phyloP scores from a whole-genome alignment of 1,140 invertebrate genomes.

The Drosophila auraria region DNA sequence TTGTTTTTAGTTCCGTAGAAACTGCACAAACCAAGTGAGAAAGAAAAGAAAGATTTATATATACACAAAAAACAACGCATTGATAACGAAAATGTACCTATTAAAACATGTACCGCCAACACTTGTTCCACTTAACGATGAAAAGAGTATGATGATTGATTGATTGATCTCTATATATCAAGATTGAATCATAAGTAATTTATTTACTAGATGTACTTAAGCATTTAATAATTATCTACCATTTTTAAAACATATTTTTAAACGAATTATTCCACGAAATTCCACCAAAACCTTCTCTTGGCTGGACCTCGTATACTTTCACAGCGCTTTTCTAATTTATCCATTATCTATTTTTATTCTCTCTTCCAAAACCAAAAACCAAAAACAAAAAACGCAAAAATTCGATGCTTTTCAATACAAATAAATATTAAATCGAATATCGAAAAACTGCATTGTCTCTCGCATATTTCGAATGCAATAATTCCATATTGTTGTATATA shows the following conservation, averaged over 20 bases:
- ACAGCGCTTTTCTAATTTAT: conserved; percentile 75
- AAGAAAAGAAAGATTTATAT: conserved; percentile 35
- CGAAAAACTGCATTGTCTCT: conserved; percentile 59
- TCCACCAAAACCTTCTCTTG: conserved; percentile 47
- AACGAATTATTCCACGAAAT: conserved; percentile 30
- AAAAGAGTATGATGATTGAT: conserved; percentile 76
- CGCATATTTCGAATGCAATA: conserved; percentile 65
- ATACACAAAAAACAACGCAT: conserved; percentile 21
- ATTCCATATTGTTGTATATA: conserved; percentile 58
- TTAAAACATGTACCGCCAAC: conserved; percentile 70
- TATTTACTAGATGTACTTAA: conserved; percentile 71
- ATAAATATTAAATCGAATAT: conserved; percentile 45
- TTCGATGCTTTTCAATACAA: conserved; percentile 73
- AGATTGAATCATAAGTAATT: conserved; percentile 59
- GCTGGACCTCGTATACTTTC: conserved; percentile 53
- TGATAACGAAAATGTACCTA: conserved; percentile 49
- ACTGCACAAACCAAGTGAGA: conserved; percentile 49
- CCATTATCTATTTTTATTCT: conserved; percentile 83
- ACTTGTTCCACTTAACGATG: conserved; percentile 75
- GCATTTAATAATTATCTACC: conserved; percentile 63
- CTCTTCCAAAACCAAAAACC: conserved; percentile 79
- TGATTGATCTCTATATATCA: conserved; percentile 23
- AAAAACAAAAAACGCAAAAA: conserved; percentile 57
- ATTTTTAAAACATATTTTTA: conserved; percentile 51
- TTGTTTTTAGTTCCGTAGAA: conserved; percentile 47